phyloP scores from a whole-genome alignment of 1,140 invertebrate genomes.

The Pantala flavescens region DNA sequence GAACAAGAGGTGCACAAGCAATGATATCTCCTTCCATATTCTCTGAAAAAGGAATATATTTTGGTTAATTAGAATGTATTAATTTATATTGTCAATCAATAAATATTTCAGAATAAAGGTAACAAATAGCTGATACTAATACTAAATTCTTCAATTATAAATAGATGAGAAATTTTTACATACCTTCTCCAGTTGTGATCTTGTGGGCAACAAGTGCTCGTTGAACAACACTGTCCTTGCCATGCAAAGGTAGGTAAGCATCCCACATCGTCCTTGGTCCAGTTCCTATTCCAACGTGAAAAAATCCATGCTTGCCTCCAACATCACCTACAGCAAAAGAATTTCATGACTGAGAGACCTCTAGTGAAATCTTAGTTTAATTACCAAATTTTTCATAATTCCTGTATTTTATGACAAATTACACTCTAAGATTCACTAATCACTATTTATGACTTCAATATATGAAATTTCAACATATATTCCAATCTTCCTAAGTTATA shows the following conservation, averaged over 20 bases:
- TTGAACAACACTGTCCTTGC: conserved; percentile 64
- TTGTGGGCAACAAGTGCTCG: conserved; percentile 40
- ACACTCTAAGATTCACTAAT: too few relatives aligned
- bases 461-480: too few relatives aligned
- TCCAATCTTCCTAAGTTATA: too few relatives aligned
- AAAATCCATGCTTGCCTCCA: conserved; percentile 63
- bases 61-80: neutral
- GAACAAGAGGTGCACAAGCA: conserved; percentile 36
- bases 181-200: neutral
- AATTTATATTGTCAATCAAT: neutral
- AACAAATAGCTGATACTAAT: too few relatives aligned
- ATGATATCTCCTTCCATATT: conserved; percentile 10
- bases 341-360: too few relatives aligned
- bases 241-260: conserved; percentile 74
- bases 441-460: too few relatives aligned
- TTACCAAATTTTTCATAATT: too few relatives aligned
- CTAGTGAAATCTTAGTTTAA: too few relatives aligned
- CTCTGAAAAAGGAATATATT: conserved; percentile 9
- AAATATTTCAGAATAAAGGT: neutral
- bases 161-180: neutral
- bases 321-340: conserved; percentile 49
- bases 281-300: conserved; percentile 22
- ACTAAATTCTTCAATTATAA: too few relatives aligned
- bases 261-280: conserved; percentile 49
- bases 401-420: too few relatives aligned